Evolutionary conservation across 2,797 vertebrate species (phyloP).

Genomic region (Dromococcyx pavoninus): DNA sequence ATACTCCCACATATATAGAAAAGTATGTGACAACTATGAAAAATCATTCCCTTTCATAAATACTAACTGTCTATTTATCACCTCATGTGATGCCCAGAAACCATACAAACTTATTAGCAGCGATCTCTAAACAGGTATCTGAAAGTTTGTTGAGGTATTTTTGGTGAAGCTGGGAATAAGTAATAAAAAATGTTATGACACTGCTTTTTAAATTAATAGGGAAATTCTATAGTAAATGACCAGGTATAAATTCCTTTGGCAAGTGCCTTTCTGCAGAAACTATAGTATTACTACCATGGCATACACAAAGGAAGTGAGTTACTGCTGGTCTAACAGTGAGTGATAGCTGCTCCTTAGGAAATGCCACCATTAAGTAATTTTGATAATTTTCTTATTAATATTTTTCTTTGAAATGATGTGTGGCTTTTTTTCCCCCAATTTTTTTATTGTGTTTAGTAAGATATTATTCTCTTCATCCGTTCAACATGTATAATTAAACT

Average conservation of each 20-base stretch:
- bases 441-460: background rate
- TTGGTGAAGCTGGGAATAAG: background rate
- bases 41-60: background rate
- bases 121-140: background rate
- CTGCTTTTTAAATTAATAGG: background rate
- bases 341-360: background rate
- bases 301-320: background rate
- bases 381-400: slow-evolving; percentile 15
- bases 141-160: background rate
- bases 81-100: background rate
- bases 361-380: slow-evolving; percentile 8
- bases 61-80: background rate
- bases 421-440: too few species aligned
- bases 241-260: background rate
- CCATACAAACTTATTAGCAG: background rate
- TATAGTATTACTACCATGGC: background rate
- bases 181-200: background rate
- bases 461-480: background rate
- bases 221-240: background rate
- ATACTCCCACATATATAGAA: background rate
- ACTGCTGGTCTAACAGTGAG: background rate
- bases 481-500: background rate
- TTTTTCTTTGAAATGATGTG: background rate
- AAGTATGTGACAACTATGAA: background rate
- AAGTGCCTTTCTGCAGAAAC: background rate